Conservation (phyloP, 2,113 vertebrate species). For the Colius striatus region DNA sequence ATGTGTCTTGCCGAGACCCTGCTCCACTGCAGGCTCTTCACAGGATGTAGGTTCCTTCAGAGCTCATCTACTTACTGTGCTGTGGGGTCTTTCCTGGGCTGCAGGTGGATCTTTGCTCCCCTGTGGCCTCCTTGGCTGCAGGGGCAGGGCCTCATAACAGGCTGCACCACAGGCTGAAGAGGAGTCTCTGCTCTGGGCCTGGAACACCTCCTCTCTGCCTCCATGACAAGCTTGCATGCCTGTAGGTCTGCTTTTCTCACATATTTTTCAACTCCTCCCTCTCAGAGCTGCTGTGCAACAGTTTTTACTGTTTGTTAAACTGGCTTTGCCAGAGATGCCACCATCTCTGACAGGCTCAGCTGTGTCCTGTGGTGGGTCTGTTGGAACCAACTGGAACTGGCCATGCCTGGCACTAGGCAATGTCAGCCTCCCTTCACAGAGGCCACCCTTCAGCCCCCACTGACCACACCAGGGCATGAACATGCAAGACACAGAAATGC, state of each 20-base stretch:
- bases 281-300: neutral
- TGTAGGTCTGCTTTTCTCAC: neutral
- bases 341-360: neutral
- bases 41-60: neutral
- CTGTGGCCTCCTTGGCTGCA: neutral
- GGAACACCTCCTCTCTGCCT: neutral
- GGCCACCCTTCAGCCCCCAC: neutral
- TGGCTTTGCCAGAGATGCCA: neutral
- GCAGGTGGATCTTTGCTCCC: neutral
- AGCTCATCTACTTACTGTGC: neutral
- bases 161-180: neutral
- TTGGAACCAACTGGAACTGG: neutral
- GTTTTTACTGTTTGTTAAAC: neutral
- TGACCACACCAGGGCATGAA: neutral
- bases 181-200: neutral
- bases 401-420: neutral
- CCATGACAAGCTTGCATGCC: neutral
- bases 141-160: neutral
- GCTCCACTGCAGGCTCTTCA: neutral
- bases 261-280: neutral
- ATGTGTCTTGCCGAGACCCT: neutral
- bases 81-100: rapidly evolving
- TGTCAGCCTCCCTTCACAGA: neutral
- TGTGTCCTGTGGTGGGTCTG: neutral
- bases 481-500: rapidly evolving